Evolutionary conservation across 1,140 invertebrate species (phyloP), one percentile per base, ranked within the genome.

Genomic region (Camponotus pennsylvanicus): DNA sequence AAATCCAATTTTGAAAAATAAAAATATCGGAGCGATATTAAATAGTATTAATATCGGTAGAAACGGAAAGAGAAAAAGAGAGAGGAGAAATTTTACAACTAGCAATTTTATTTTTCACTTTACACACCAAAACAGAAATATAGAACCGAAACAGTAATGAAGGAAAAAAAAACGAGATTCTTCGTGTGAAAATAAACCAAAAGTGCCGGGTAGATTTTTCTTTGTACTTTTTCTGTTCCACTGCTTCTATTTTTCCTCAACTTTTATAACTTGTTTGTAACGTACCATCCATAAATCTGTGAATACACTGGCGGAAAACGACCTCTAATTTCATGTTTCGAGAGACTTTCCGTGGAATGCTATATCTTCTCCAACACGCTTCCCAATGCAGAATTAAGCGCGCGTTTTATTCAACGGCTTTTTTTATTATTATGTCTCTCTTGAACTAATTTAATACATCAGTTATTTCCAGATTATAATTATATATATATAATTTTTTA

Each of bases 1-100:
- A 15, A 83, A 73, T 83, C 8, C 37, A 45, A 75, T 83, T 45
- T 75, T 21, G 40, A 73, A 71, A 70, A 42, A 69, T n/a, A 34
- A 27, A 82, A 49, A 4, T 55, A 40, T 37, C 40, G 2, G 40
- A 32, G n/a, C 6, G n/a, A 27, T 15, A 57, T 55, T 37, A 69
- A 69, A 40, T 55, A 55, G 55, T 34, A 69, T 69, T 66, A 69
- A 80, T 52, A 34, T 5, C 2, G 32, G 64, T 4, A 3, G 32
- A 45, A 45, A 2, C 11, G 15, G 49, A 52, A 52, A 15, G 4
- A 18, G 49, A 18, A 11, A 15, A 13, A 52, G 45, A 49, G 45
- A 49, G 45, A 13, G 45, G 13, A 7, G 4, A 69, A 34, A 80
- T 69, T 55, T 55, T 27, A 45, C 45, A 40, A 70, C 34, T 69